phyloP scores from a whole-genome alignment of 2,113 vertebrate genomes.

The Nerophis ophidion region DNA sequence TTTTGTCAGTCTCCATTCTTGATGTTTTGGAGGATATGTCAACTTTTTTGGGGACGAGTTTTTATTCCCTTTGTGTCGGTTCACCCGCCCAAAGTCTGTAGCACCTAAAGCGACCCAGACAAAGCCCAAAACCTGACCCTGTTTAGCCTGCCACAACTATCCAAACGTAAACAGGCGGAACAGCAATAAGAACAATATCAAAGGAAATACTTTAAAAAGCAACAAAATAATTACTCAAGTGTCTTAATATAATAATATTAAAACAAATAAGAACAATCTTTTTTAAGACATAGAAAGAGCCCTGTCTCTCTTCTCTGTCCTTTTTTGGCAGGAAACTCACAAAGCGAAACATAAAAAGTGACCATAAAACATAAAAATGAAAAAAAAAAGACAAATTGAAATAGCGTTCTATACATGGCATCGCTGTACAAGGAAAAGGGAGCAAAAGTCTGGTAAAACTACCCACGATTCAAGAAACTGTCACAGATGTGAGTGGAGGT shows the following conservation, averaged over 20 bases:
- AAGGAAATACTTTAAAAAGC: slow-evolving; percentile 65
- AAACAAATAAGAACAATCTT: slow-evolving; percentile 63
- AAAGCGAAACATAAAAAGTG: slow-evolving; percentile 62
- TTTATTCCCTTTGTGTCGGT: slow-evolving; percentile 38
- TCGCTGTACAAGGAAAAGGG: slow-evolving; percentile 69
- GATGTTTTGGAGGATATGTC: slow-evolving; percentile 63
- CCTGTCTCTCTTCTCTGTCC: slow-evolving; percentile 47
- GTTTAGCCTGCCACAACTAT: slow-evolving; percentile 42
- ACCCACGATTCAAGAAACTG: slow-evolving; percentile 66
- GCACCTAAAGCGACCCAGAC: slow-evolving; percentile 52
- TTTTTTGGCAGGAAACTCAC: slow-evolving; percentile 63
- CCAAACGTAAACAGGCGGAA: slow-evolving; percentile 53
- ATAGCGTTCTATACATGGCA: slow-evolving; percentile 71
- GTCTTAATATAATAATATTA: slow-evolving; percentile 65
- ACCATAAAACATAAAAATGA: slow-evolving; percentile 56
- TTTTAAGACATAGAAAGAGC: slow-evolving; percentile 50
- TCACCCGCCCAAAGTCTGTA: slow-evolving; percentile 45
- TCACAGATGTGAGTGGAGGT: slow-evolving; percentile 48
- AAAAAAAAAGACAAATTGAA: slow-evolving; percentile 60
- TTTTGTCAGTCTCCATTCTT: slow-evolving; percentile 37
- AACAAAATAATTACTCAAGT: slow-evolving; percentile 70
- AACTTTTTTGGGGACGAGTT: slow-evolving; percentile 53
- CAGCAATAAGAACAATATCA: slow-evolving; percentile 54
- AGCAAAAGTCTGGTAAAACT: slow-evolving; percentile 65
- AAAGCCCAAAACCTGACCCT: slow-evolving; percentile 45